A percentile compares a stretch with the other conserved stretches of the same genome.
These are phyloP conservation scores for Cryptotis parvus DNA, from an alignment of 2,113 vertebrate species.

Conservation along the genomic window DNA sequence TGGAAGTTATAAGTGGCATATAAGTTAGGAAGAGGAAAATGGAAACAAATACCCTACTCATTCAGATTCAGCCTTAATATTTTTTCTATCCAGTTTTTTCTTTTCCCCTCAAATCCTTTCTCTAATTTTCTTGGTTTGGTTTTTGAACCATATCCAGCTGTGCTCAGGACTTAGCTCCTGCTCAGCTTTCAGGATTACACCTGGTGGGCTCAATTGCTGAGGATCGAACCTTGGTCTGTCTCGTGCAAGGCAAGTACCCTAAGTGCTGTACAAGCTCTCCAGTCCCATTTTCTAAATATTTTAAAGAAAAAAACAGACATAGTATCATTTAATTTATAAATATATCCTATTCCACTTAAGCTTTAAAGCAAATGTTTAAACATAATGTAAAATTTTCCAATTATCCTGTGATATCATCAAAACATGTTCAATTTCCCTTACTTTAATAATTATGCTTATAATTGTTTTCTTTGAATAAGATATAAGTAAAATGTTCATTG, in stretches of 20 bases:
- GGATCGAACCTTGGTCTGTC: too few species aligned
- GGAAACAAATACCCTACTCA: not conserved
- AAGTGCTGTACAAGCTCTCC: too few species aligned
- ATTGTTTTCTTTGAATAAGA: not conserved
- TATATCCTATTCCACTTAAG: not conserved
- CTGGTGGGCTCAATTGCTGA: too few species aligned
- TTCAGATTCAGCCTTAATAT: not conserved
- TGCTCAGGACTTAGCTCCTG: too few species aligned
- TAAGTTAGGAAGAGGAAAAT: not conserved
- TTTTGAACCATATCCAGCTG: too few species aligned
- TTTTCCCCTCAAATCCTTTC: not conserved
- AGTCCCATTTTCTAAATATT: not conserved
- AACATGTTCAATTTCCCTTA: not conserved
- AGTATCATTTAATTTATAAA: not conserved
- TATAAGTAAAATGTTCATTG: not conserved
- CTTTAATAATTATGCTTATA: not conserved
- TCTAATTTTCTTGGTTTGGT: not conserved
- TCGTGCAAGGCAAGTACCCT: too few species aligned
- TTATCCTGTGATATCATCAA: not conserved
- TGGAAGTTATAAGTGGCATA: conserved; percentile 18
- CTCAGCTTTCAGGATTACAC: too few species aligned
- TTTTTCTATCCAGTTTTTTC: not conserved
- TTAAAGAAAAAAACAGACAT: not conserved
- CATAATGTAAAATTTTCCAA: not conserved
- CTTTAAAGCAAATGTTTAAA: not conserved